Base-by-base conservation (phyloP, 2,888 invertebrate species). In the Sphecodes monilicornis region DNA sequence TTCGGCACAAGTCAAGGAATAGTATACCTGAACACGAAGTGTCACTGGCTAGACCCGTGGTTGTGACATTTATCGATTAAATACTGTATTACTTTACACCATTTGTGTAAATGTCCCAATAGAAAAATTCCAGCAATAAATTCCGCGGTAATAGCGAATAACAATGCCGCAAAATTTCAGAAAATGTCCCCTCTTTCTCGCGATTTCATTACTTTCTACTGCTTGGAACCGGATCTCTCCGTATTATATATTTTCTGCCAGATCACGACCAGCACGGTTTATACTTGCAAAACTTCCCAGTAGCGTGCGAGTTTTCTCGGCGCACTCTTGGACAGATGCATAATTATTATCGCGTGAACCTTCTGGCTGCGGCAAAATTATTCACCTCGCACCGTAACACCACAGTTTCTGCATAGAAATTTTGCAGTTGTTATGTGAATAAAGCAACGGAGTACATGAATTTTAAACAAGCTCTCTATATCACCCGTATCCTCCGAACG, bases 301-400 rank as follows among this genome's bases (percentile, higher is more conserved):
- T 32, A 4, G 54, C n/a, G 64, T 80, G 46, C 39, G 73, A 88
- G 78, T 84, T 84, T 68, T 57, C 70, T 68, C 78, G 69, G 78
- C 71, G 54, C 78, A 41, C 60, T 18, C 73, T 77, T 70, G 82
- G 72, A 84, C 84, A 82, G 80, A 78, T 66, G 84, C 80, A 84
- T 87, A 87, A 89, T 89, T 84, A 87, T 88, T 87, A 81, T 80
- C 83, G 76, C 68, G 84, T 78, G 84, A 84, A 84, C 84, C 84
- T 84, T 81, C 89, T 69, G 64, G 69, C 76, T 74, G 76, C 76
- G 50, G 72, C 43, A 72, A 85, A 88, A 87, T 88, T 89, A 87
- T 87, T 83, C 83, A 73, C 41, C 83, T 75, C 79, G 71, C 73
- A 57, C 60, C 83, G 78, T 77, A 83, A 78, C 74, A 66, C 57